Percentiles rank a stretch among this genome's conserved stretches.
These are phyloP conservation scores for Yponomeuta sedellus DNA, from an alignment of 2,888 invertebrate genomes.

Conservation along the genomic window DNA sequence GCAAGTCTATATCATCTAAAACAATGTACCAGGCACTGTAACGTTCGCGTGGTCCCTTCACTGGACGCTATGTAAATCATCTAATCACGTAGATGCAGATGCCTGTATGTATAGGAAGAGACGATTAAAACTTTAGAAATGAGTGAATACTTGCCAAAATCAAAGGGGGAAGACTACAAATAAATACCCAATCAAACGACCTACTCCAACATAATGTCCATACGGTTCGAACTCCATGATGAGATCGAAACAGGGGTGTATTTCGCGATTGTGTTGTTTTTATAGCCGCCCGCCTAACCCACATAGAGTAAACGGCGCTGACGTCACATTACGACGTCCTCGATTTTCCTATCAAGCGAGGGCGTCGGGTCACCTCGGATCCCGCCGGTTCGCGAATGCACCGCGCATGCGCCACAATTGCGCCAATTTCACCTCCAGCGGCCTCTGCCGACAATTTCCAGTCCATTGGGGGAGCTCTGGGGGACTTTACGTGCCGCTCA, in stretches of 20 bases:
- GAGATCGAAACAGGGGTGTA: slow-evolving; percentile 1
- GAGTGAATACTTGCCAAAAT: slow-evolving; percentile 8
- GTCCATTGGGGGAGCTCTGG: slow-evolving; percentile 49
- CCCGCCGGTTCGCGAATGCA: slow-evolving; percentile 59
- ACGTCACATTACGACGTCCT: slow-evolving; percentile 69
- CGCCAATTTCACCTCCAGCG: slow-evolving; percentile 71
- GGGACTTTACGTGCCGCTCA: slow-evolving; percentile 62
- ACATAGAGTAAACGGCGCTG: slow-evolving; percentile 51
- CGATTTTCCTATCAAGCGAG: slow-evolving; percentile 70
- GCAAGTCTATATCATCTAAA: too few species aligned
- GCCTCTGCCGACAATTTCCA: slow-evolving; percentile 63
- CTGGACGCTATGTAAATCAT: too few species aligned
- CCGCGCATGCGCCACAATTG: slow-evolving; percentile 70
- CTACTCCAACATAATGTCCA: background rate
- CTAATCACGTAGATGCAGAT: too few species aligned
- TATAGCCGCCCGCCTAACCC: slow-evolving; percentile 43
- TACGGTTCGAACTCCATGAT: background rate
- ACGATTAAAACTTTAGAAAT: background rate
- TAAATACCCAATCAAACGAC: background rate
- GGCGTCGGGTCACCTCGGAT: slow-evolving; percentile 63
- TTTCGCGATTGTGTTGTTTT: slow-evolving; percentile 37
- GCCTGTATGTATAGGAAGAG: slow-evolving; percentile 35
- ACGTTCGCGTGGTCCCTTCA: too few species aligned
- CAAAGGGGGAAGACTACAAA: slow-evolving; percentile 19
- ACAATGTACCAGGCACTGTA: too few species aligned